These are phyloP conservation scores for Drosophila athabasca DNA, from an alignment of 1,140 invertebrate genomes.

Conservation along the genomic window DNA sequence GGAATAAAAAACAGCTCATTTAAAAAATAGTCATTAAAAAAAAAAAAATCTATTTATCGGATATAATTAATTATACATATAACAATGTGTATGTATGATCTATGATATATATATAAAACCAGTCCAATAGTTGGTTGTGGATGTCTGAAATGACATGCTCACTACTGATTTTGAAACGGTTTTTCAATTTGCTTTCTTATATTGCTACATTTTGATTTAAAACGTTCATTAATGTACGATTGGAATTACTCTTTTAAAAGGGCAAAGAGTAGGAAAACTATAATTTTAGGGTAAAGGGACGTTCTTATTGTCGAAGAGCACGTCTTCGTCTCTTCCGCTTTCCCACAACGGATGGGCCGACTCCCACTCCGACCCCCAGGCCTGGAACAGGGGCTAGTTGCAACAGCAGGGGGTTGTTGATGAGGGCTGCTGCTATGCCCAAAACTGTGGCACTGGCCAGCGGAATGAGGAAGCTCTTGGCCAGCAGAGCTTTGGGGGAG, in stretches of 20 bases:
- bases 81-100: no score
- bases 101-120: no score
- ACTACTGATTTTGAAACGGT: no score
- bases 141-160: no score
- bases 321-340: conserved; percentile 72
- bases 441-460: conserved; percentile 90
- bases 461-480: conserved; percentile 88
- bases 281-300: background rate
- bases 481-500: conserved; percentile 72
- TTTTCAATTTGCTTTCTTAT: no score
- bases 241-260: no score
- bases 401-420: conserved; percentile 90
- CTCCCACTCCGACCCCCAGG: conserved; percentile 84
- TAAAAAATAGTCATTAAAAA: background rate
- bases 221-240: no score
- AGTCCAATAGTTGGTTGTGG: no score
- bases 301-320: conserved; percentile 3
- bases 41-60: conserved; percentile 4
- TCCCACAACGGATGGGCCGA: conserved; percentile 73
- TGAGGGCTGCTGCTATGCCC: conserved; percentile 90
- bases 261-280: background rate
- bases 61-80: no score
- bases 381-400: conserved; percentile 88
- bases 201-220: no score
- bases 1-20: background rate